Evolutionary conservation across 2,888 invertebrate genomes (phyloP), one percentile per base, ranked within the genome.

Genomic region (Thecocarcelia acutangulata): DNA sequence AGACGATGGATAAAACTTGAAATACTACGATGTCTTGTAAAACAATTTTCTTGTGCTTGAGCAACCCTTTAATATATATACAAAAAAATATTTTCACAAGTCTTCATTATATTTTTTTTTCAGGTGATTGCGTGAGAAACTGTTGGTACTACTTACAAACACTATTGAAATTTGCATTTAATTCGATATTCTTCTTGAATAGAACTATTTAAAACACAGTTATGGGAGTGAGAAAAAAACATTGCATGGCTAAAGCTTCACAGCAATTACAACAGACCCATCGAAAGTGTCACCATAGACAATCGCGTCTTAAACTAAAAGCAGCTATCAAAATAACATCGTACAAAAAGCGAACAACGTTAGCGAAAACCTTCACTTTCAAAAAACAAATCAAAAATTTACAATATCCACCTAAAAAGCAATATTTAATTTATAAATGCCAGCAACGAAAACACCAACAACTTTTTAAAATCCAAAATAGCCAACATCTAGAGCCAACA

Each of bases 271-370:
- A 79, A 81, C 83, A 81, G 74, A 73, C 80, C 85, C 84, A 86
- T 85, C 87, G 87, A 86, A 87, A 86, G 86, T 87, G 88, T 86
- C 88, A 87, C 85, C 87, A 87, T 81, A 87, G 85, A 83, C 86
- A 86, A 87, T 86, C 80, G 84, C 83, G 83, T 64, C 52, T 61
- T 28, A 50, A 59, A 77, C 17, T 28, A 63, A 52, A 52, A 33
- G 24, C 28, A 37, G 19, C 59, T 33, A 44, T 52, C 21, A 58
- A 64, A 69, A 28, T 52, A 37, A 72, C 66, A 48, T 2, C 9
- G 56, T n/a, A 68, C 50, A 37, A 37, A 58, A 56, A 44, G 44
- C 44, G 11, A 68, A 44, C 44, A 73, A 9, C 44, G 37, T 19
- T 4, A 48, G 13, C n/a, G 46, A 64, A 61, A 33, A 33, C 6